Base-by-base conservation (phyloP, 2,797 vertebrate genomes). In the Margarornis squamiger region DNA sequence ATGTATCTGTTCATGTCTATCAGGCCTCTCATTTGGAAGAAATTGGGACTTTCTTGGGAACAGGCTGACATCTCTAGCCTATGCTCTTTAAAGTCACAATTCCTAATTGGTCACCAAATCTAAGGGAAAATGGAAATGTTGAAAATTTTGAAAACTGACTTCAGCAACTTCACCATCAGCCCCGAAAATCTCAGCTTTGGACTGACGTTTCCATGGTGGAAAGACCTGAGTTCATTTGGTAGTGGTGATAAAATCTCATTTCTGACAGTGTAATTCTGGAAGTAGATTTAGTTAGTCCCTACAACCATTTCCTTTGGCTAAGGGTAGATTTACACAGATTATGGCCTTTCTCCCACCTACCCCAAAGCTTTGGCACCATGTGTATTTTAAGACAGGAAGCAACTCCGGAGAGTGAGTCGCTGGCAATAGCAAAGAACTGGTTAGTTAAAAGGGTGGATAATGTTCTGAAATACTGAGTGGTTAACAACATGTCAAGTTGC, bases 401-500 rank as follows among this genome's bases (percentile, higher is more conserved):
- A 62, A 12, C 70, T 77, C 73, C 5, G 5, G 49, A 88, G 20
- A 65, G 21, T 0, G 18, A 90, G 23, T 52, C 0, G 0, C 12
- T 85, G 80, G 59, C 90, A 81, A 39, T 7, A 93, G 75, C 73
- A 70, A 90, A 89, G 87, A 90, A 39, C 46, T 63, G 63, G 67
- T 55, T 93, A 83, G 83, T 90, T 86, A 83, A 76, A 89, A 89
- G 77, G 38, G 71, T 88, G 54, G 82, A 46, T 94, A 74, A 92
- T 62, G 45, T 29, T 93, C 94, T 95, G 77, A 95, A 93, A 77
- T 16, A 84, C 75, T 24, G 55, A 73, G 63, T 74, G 86, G 91
- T 90, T 96, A 93, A 83, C 73, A 92, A 36, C 48, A 88, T 6
- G 1, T 89, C 90, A 85, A 95, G 93, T 73, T 70, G 81, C 85